Evolutionary conservation across 2,888 invertebrate species (phyloP).

Genomic region (Strigamia crassipes): DNA sequence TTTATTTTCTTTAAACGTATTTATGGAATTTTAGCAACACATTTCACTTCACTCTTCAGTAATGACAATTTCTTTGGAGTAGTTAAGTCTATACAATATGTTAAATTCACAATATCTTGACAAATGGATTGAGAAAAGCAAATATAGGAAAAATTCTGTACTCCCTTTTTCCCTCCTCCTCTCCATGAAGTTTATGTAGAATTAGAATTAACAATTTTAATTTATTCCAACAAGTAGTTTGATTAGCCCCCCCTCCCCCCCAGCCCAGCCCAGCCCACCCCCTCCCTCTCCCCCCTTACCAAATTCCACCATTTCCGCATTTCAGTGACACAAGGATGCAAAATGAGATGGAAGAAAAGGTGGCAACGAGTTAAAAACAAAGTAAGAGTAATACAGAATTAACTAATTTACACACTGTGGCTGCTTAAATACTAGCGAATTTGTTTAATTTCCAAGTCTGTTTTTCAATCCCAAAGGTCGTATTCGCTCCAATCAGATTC

Average conservation of each 20-base stretch:
- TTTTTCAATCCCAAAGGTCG: conserved; percentile 12
- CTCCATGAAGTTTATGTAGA: too few relatives aligned
- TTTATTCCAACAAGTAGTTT: too few relatives aligned
- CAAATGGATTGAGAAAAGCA: too few relatives aligned
- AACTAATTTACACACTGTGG: neutral
- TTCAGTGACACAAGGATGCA: neutral
- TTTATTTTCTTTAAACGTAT: neutral
- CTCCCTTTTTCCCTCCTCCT: too few relatives aligned
- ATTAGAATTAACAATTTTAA: too few relatives aligned
- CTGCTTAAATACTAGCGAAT: neutral
- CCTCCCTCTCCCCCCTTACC: neutral
- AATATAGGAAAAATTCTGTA: too few relatives aligned
- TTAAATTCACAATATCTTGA: neutral
- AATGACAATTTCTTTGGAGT: neutral
- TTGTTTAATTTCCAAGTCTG: neutral
- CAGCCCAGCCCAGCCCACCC: too few relatives aligned
- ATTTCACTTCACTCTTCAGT: neutral
- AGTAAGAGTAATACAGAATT: neutral
- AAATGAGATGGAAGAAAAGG: neutral
- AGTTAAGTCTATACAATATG: neutral
- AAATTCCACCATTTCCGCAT: neutral
- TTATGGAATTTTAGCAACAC: conserved; percentile 6
- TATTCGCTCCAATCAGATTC: conserved; percentile 64
- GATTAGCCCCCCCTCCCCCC: too few relatives aligned
- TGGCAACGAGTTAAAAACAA: neutral